phyloP scores from a whole-genome alignment of 2,888 invertebrate species.

The Acleris literana region DNA sequence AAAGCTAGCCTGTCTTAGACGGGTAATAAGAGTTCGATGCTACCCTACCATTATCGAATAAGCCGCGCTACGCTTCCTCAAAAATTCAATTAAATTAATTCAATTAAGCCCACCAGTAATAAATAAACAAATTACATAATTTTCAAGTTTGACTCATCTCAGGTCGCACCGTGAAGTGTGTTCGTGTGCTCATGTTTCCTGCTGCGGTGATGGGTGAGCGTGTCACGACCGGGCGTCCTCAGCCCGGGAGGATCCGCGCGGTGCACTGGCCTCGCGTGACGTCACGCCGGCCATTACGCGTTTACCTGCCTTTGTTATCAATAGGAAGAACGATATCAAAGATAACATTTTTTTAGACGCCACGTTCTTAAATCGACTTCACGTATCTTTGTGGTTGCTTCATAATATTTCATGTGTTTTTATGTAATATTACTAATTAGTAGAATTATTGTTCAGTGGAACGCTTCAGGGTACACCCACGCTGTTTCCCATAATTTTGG shows the following conservation, averaged over 20 bases:
- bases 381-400: constrained; percentile 7
- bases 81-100: constrained; percentile 15
- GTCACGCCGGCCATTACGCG: constrained; percentile 57
- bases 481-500: no score
- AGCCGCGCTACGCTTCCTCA: constrained; percentile 14
- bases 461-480: no score
- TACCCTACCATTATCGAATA: constrained; percentile 7
- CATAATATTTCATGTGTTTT: neutral
- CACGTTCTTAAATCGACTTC: constrained; percentile 10
- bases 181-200: constrained; percentile 55
- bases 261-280: constrained; percentile 62
- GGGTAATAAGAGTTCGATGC: neutral
- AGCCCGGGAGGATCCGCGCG: constrained; percentile 54
- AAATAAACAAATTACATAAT: constrained; percentile 36
- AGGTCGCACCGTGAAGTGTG: constrained; percentile 50
- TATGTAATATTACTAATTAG: neutral
- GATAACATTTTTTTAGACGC: constrained; percentile 15
- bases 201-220: constrained; percentile 57
- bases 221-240: constrained; percentile 69
- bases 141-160: constrained; percentile 23
- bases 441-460: no score
- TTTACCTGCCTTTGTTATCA: constrained; percentile 51
- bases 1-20: neutral
- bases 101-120: constrained; percentile 17
- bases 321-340: constrained; percentile 47